phyloP scores from a whole-genome alignment of 2,113 vertebrate genomes.

The Shinisaurus crocodilurus region DNA sequence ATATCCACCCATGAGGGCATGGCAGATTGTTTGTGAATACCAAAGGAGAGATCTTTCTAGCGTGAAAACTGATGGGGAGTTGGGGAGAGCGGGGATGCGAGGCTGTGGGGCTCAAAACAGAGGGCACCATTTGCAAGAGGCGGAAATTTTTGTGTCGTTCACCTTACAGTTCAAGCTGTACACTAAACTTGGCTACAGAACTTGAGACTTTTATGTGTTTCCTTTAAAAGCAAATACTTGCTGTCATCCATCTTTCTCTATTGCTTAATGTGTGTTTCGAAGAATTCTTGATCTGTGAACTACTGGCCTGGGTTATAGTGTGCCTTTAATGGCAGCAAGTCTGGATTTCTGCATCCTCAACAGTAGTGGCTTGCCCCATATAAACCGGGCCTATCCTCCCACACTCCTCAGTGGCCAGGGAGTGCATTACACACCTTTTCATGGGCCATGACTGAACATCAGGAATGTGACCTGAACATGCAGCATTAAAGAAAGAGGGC shows the following conservation, averaged over 20 bases:
- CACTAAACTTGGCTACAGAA: not conserved
- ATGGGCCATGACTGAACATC: too few species aligned
- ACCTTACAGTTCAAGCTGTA: not conserved
- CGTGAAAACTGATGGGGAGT: not conserved
- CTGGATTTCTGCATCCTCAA: not conserved
- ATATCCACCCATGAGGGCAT: not conserved
- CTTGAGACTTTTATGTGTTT: not conserved
- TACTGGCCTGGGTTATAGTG: not conserved
- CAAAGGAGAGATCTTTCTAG: not conserved
- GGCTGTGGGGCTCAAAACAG: not conserved
- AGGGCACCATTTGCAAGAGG: not conserved
- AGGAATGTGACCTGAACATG: too few species aligned
- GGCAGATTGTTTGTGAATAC: not conserved
- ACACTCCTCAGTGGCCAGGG: not conserved
- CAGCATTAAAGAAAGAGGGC: too few species aligned
- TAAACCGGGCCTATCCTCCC: not conserved
- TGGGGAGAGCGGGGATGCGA: not conserved
- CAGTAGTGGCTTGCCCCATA: not conserved
- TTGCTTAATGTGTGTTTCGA: not conserved
- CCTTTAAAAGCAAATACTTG: not conserved
- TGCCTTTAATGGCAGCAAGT: not conserved
- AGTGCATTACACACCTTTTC: not conserved
- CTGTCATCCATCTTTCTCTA: not conserved
- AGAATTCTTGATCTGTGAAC: too few species aligned
- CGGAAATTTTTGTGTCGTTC: not conserved